Percentiles rank a stretch among this genome's conserved stretches.
Conservation (phyloP, 2,797 vertebrate species). For the Chelon auratus region DNA sequence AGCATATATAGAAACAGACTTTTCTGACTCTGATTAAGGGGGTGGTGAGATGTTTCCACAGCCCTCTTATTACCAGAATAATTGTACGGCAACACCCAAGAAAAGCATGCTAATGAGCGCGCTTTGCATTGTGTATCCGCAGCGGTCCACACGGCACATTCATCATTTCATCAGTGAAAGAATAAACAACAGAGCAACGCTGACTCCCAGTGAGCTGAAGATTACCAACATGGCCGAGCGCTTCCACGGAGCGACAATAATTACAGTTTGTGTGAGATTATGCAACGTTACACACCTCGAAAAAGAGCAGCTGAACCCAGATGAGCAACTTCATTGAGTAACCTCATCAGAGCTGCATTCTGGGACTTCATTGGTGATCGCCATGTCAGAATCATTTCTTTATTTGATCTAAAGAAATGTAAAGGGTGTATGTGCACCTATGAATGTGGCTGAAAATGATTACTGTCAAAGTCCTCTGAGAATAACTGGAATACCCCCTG, state of each 20-base stretch:
- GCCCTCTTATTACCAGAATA: constrained; percentile 50
- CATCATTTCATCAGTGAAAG: constrained; percentile 55
- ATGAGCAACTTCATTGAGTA: constrained; percentile 7
- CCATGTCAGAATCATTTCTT: constrained; percentile 20
- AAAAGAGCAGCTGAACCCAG: constrained; percentile 20
- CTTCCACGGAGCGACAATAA: constrained; percentile 42
- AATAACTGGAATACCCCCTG: constrained; percentile 4
- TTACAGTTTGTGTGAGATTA: constrained; percentile 43
- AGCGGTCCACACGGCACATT: constrained; percentile 33
- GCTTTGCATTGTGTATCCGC: constrained; percentile 21
- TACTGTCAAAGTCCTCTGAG: constrained; percentile 1
- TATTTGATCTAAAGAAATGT: constrained; percentile 24
- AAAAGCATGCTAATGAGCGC: constrained; percentile 52
- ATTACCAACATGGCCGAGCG: neutral
- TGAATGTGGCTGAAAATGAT: neutral
- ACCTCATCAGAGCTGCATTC: constrained; percentile 2
- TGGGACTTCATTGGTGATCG: constrained; percentile 30
- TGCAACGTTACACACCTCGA: constrained; percentile 25
- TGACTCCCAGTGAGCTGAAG: constrained; percentile 9
- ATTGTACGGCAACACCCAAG: constrained; percentile 39
- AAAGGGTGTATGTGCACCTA: neutral
- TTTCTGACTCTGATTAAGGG: constrained; percentile 11
- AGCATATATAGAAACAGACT: neutral
- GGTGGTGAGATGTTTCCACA: constrained; percentile 24
- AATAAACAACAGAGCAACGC: constrained; percentile 38